Evolutionary conservation across 2,888 invertebrate species (phyloP), one percentile per base, ranked within the genome.

Genomic region (Perizoma affinitatum): DNA sequence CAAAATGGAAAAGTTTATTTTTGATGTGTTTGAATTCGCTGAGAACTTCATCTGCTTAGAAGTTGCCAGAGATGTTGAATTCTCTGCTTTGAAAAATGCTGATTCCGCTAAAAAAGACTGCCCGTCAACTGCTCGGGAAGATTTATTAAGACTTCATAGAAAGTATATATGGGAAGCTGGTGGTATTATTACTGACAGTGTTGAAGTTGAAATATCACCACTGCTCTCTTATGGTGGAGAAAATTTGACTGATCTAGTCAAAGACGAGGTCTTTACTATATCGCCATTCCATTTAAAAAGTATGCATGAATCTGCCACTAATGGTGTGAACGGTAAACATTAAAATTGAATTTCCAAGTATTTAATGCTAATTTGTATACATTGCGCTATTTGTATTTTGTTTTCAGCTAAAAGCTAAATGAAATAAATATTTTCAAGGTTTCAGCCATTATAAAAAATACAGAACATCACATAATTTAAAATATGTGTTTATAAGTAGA

Each of bases 1-100:
- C 68, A 99, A 99, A 92, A 96, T 99, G 88, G 99, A 99, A 81
- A 99, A 99, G 86, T 99, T 99, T 83, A 97, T 99, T 7, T 99
- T 99, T 83, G 99, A 99, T 86, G 98, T 99, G 0, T 99, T 99
- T 80, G 96, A 96, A 78, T 98, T 97, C 86, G 95, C 98, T 0
- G 95, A 97, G 68, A 96, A 96, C 73, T 97, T 99, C 78, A 97
- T 96, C 8, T 97, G 97, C 5, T 97, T 98, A 95, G 98, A 99
- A 88, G 97, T 97, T 0, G 94, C 96, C 0, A 94, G 99, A 48
- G 96, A 97, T 70, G 96, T 97, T 63, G 99, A 99, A 83, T 99
- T 99, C 83, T 98, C 99, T 72, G 98, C 99, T 0, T 87, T 99
- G 68, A 99, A 99, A 82, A 99, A 99, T 86, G 94, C 97, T 0